Evolutionary conservation across 2,113 vertebrate species (phyloP).

Genomic region (Chloropsis hardwickii): DNA sequence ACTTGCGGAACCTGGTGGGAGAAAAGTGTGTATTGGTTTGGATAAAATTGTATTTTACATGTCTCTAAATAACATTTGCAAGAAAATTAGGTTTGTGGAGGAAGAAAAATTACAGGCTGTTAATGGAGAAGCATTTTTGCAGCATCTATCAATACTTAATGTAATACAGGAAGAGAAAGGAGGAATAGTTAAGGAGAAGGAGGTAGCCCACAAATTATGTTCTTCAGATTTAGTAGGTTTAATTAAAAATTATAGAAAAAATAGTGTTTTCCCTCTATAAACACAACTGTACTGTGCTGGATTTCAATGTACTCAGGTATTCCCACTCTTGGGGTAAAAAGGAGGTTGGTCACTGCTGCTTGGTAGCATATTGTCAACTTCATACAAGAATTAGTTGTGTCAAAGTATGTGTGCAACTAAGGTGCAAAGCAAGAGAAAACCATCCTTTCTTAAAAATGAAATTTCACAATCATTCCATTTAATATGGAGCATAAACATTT

Average conservation of each 20-base stretch:
- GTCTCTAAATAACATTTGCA: background rate
- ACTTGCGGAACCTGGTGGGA: slow-evolving; percentile 10
- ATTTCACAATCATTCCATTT: background rate
- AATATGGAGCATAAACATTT: background rate
- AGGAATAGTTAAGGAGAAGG: background rate
- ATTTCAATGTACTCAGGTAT: background rate
- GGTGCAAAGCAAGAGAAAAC: background rate
- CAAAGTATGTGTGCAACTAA: background rate
- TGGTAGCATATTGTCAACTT: background rate
- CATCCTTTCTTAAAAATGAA: background rate
- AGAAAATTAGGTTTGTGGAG: background rate
- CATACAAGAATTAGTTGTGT: background rate
- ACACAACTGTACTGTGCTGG: background rate
- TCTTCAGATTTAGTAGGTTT: background rate
- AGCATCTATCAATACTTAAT: background rate
- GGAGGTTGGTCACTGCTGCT: background rate
- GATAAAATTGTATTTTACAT: slow-evolving; percentile 19
- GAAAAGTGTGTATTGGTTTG: slow-evolving; percentile 18
- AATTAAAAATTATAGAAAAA: background rate
- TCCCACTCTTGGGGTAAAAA: background rate
- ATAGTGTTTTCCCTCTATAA: background rate
- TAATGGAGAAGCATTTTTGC: background rate
- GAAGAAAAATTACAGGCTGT: background rate
- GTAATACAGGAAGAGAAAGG: background rate
- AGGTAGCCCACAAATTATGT: background rate